Evolutionary conservation across 2,797 vertebrate species (phyloP).

Genomic region (Sebastes kiyomatsui): DNA sequence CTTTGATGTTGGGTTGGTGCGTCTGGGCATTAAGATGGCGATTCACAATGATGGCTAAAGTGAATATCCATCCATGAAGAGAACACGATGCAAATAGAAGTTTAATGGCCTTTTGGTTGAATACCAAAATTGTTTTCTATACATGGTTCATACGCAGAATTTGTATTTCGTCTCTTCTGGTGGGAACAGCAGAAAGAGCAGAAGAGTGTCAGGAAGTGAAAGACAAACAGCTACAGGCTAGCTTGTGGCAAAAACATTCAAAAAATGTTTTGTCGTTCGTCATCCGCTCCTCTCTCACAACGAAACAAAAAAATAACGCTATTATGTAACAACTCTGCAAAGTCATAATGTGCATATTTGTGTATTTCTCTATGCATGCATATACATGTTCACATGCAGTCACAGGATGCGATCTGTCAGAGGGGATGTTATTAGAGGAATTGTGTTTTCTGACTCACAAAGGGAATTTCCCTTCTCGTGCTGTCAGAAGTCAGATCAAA

Average conservation of each 20-base stretch:
- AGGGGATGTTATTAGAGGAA: constrained; percentile 34
- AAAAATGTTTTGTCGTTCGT: neutral
- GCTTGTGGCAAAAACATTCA: neutral
- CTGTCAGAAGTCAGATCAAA: constrained; percentile 34
- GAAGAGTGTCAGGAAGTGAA: constrained; percentile 5
- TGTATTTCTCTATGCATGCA: neutral
- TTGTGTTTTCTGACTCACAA: constrained; percentile 43
- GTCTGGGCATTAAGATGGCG: neutral
- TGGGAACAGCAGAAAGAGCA: neutral
- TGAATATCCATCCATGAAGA: neutral
- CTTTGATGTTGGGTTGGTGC: fast-evolving
- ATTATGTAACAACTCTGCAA: no score
- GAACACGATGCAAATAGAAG: neutral
- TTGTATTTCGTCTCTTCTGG: neutral
- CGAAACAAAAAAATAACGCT: neutral
- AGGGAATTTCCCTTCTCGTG: constrained; percentile 50
- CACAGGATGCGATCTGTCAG: constrained; percentile 46
- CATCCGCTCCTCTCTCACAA: neutral
- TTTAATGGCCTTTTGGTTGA: neutral
- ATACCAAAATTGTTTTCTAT: neutral
- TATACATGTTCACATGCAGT: neutral
- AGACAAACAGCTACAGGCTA: neutral
- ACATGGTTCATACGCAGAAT: neutral
- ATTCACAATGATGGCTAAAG: neutral
- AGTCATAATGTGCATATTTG: neutral